Evolutionary conservation across 2,888 invertebrate genomes (phyloP).

Genomic region (Branchellion lobata): DNA sequence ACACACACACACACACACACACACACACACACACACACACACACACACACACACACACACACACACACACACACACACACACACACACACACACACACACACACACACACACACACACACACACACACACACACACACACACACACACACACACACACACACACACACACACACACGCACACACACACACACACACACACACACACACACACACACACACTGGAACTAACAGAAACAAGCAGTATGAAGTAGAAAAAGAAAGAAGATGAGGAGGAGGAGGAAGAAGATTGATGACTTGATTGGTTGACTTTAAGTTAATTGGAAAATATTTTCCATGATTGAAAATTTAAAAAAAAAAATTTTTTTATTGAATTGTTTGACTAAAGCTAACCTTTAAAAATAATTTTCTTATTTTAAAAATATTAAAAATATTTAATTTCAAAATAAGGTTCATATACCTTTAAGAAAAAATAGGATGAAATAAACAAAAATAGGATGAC

Average conservation of each 20-base stretch:
- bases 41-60: slow-evolving; percentile 19
- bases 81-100: slow-evolving; percentile 24
- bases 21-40: slow-evolving; percentile 33
- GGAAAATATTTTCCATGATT: too few species aligned
- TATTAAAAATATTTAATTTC: too few species aligned
- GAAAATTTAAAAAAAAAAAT: too few species aligned
- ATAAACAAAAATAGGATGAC: too few species aligned
- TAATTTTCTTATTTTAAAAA: too few species aligned
- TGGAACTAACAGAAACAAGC: neutral
- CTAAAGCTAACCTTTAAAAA: too few species aligned
- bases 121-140: slow-evolving; percentile 11
- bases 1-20: slow-evolving; percentile 32
- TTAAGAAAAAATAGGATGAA: too few species aligned
- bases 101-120: slow-evolving; percentile 3
- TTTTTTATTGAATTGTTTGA: too few species aligned
- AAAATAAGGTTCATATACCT: too few species aligned
- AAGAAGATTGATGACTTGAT: too few species aligned
- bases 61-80: slow-evolving; percentile 31
- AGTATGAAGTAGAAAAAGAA: neutral
- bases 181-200: slow-evolving; percentile 2
- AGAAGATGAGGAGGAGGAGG: too few species aligned
- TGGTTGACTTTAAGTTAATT: too few species aligned
- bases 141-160: slow-evolving; percentile 3
- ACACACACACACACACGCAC: slow-evolving; percentile 4
- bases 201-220: slow-evolving; percentile 9